Evolutionary conservation across 2,888 invertebrate species (phyloP).

Genomic region (Colostygia pectinataria): DNA sequence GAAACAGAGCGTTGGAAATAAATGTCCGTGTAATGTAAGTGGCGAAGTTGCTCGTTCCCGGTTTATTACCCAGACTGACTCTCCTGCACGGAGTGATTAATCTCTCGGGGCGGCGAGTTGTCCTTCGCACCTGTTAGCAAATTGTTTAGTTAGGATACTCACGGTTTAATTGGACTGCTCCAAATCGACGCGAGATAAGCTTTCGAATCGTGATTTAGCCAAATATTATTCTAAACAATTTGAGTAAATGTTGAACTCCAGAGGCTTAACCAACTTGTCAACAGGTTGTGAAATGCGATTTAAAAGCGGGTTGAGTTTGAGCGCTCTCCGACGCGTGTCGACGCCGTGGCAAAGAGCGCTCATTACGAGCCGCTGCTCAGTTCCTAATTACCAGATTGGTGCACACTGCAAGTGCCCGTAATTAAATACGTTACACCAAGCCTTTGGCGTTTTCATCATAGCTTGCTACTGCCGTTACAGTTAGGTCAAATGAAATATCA

Average conservation of each 20-base stretch:
- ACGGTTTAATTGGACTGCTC: slow-evolving; percentile 42
- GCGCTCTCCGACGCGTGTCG: slow-evolving; percentile 66
- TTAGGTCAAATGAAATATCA: slow-evolving; percentile 17
- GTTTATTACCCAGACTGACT: slow-evolving; percentile 67
- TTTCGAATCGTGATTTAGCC: slow-evolving; percentile 30
- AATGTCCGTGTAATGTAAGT: slow-evolving; percentile 79
- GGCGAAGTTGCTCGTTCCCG: slow-evolving; percentile 74
- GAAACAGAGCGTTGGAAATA: slow-evolving; percentile 72
- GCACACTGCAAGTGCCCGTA: slow-evolving; percentile 71
- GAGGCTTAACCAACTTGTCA: slow-evolving; percentile 72
- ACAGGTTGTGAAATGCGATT: slow-evolving; percentile 78
- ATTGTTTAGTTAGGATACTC: slow-evolving; percentile 46
- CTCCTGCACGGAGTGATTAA: slow-evolving; percentile 63
- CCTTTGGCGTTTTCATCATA: slow-evolving; percentile 40
- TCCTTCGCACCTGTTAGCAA: slow-evolving; percentile 49
- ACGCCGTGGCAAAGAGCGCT: slow-evolving; percentile 67
- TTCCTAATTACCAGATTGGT: slow-evolving; percentile 78
- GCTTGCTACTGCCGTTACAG: slow-evolving; percentile 23
- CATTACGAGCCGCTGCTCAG: slow-evolving; percentile 71
- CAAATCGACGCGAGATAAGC: slow-evolving; percentile 30
- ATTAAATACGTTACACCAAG: slow-evolving; percentile 74
- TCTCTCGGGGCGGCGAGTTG: slow-evolving; percentile 52
- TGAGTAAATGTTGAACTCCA: slow-evolving; percentile 40
- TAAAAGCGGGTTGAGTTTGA: slow-evolving; percentile 65
- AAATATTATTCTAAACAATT: slow-evolving; percentile 36